These are phyloP conservation scores for Chlorocebus sabaeus DNA, from an alignment of 2,113 vertebrate species.

Conservation along the genomic window DNA sequence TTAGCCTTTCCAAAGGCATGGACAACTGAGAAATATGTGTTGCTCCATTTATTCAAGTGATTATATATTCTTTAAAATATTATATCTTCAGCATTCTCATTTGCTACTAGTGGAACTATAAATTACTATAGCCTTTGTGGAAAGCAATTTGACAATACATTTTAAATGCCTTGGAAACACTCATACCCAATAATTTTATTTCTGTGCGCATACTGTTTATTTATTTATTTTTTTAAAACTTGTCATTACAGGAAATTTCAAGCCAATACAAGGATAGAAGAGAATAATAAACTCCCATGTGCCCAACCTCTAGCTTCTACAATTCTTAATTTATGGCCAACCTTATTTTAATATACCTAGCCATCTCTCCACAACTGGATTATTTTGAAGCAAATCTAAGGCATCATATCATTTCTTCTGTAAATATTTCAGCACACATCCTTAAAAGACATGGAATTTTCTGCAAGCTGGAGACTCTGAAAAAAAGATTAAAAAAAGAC, in stretches of 20 bases:
- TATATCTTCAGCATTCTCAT: neutral
- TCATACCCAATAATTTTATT: conserved; percentile 59
- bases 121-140: conserved; percentile 14
- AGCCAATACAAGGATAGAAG: conserved; percentile 40
- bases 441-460: neutral
- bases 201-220: conserved; percentile 56
- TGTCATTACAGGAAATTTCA: conserved; percentile 43
- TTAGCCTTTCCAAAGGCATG: neutral
- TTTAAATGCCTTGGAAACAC: conserved; percentile 60
- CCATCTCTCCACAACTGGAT: neutral
- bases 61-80: conserved; percentile 28
- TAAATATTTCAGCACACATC: neutral
- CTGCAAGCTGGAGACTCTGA: too few species aligned
- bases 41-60: neutral
- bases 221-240: neutral
- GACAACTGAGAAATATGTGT: neutral
- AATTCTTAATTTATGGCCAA: conserved; percentile 13
- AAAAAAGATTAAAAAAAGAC: too few species aligned
- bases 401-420: neutral
- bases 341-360: neutral
- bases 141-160: conserved; percentile 54
- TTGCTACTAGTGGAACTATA: neutral
- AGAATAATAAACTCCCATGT: conserved; percentile 14
- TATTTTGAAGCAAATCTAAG: neutral
- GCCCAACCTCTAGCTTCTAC: neutral